Evolutionary conservation across 1,140 invertebrate genomes (phyloP), one percentile per base, ranked within the genome.

Genomic region (Neodiprion fabricii): DNA sequence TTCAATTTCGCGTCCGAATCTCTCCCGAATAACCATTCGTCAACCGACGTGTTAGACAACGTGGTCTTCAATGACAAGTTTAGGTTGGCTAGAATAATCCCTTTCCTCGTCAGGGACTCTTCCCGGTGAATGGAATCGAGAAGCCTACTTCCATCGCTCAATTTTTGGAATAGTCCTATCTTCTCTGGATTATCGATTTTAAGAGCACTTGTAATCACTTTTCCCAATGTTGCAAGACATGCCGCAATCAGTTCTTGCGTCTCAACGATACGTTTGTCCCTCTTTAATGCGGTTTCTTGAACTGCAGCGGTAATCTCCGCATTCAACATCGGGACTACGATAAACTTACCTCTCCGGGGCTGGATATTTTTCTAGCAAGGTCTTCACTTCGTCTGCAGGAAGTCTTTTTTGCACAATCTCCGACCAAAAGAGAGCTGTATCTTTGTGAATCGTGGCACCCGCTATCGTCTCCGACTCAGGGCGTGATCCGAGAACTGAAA

Each of bases 11-110:
- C 73, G n/a, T 74, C 73, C 21, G 69, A 48, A 74, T 74, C 61
- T 17, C 11, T 53, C 5, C 73, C 73, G 73, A 74, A 74, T 61
- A 74, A 40, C 73, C 73, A 74, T 53, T 74, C 73, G 53, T 74
- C 67, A 48, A 70, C 73, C 67, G 68, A 50, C 48, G 73, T 74
- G 28, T 74, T 74, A 2, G 73, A 74, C 67, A 74, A 61, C n/a
- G 48, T 69, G 49, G 14, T 40, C n/a, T 74, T 74, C 48, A 74
- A 69, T 8, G 73, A 70, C 14, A 68, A 70, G 21, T 74, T 74
- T 50, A 70, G 23, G 11, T 74, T 74, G 48, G 73, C 47, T 7
- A 70, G 48, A 49, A 74, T 74, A 40, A 74, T 48, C 14, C 73
- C 68, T 50, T 74, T 74, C 14, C 73, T 49, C 1, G 68, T 67